Conservation (phyloP, 2,797 vertebrate genomes). For the Xenops minutus region DNA sequence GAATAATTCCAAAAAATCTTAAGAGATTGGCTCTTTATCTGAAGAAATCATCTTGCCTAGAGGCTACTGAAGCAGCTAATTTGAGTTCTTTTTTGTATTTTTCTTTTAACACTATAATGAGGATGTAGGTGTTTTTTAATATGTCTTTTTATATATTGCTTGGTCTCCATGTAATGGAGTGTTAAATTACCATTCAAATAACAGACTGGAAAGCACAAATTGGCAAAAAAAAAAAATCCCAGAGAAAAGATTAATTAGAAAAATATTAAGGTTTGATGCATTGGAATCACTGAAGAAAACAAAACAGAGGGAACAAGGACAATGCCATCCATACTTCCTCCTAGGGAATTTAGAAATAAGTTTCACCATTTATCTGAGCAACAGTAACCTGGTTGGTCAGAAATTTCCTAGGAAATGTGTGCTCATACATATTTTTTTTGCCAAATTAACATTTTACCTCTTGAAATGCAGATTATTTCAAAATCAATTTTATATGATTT, state of each 20-base stretch:
- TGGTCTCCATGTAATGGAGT: background rate
- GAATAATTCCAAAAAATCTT: background rate
- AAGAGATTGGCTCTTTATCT: background rate
- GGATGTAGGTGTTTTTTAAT: background rate
- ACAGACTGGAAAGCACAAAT: background rate
- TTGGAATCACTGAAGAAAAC: background rate
- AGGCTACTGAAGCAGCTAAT: background rate
- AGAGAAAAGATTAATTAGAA: background rate
- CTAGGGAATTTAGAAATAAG: background rate
- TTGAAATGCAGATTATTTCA: background rate
- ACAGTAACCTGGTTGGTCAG: background rate
- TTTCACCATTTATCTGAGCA: background rate
- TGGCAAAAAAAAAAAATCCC: no score
- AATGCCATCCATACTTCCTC: background rate
- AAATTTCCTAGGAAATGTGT: accelerated
- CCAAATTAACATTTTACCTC: background rate
- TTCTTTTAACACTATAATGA: background rate
- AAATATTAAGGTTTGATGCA: background rate
- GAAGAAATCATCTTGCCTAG: background rate
- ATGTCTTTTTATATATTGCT: background rate
- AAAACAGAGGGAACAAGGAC: background rate
- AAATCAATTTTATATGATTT: background rate
- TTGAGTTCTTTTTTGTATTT: background rate
- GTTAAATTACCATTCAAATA: background rate
- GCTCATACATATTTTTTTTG: accelerated